phyloP scores from a whole-genome alignment of 2,797 vertebrate species.

The Pseudochirops corinnae region DNA sequence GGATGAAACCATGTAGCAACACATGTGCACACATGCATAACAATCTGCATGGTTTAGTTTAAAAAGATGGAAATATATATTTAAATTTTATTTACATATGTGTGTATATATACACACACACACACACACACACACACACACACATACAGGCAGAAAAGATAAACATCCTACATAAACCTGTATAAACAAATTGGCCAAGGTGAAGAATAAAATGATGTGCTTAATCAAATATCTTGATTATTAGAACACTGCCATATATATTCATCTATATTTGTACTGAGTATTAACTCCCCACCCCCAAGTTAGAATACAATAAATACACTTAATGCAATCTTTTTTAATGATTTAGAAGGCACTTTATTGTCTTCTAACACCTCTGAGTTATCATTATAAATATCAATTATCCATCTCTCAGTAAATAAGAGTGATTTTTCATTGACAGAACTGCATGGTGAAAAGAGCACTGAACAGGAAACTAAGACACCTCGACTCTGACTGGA shows the following conservation, averaged over 20 bases:
- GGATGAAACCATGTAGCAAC: neutral
- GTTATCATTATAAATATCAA: constrained; percentile 7
- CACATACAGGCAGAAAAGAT: too few relatives aligned
- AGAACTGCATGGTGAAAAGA: neutral
- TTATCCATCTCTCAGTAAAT: neutral
- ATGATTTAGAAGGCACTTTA: neutral
- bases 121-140: too few relatives aligned
- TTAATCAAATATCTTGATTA: neutral
- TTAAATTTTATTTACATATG: neutral
- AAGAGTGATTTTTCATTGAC: neutral
- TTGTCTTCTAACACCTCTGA: neutral
- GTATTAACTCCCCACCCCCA: neutral
- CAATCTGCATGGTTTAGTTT: neutral
- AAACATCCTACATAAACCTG: neutral
- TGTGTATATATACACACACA: too few relatives aligned
- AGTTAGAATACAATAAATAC: neutral
- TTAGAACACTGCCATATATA: neutral
- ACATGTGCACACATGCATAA: neutral
- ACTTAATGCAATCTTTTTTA: constrained; percentile 1
- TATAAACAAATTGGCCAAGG: neutral
- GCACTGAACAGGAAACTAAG: neutral
- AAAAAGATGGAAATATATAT: neutral
- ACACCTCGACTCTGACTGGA: neutral
- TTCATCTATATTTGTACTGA: neutral
- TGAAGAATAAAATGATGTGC: neutral